phyloP scores from a whole-genome alignment of 2,113 vertebrate genomes.

The Aramus guarauna region DNA sequence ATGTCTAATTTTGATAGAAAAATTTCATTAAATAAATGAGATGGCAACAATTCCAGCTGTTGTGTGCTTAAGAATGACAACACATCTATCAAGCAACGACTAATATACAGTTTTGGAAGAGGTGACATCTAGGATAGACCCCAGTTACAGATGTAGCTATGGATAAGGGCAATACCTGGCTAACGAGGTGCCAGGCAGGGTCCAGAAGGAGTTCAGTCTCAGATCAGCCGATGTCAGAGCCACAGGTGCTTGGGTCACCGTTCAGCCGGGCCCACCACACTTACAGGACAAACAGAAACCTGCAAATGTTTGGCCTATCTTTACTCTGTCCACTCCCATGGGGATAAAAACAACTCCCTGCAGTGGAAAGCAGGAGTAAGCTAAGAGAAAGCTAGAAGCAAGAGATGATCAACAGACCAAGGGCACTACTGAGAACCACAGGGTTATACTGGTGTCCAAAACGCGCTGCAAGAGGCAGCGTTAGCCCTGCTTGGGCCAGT shows the following conservation, averaged over 20 bases:
- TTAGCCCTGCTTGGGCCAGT: too few species aligned
- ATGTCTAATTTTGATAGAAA: neutral
- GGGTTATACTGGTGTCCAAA: accelerated
- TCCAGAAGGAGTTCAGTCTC: neutral
- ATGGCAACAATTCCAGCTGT: neutral
- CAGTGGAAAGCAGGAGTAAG: neutral
- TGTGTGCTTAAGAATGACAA: neutral
- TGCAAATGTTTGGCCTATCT: neutral
- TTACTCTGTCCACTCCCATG: neutral
- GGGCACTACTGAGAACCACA: neutral
- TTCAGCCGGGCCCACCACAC: neutral
- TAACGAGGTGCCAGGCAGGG: neutral
- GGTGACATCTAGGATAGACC: neutral
- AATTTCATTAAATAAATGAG: neutral
- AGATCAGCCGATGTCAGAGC: neutral
- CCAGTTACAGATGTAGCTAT: neutral
- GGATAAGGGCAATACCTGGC: neutral
- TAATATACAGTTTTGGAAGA: neutral
- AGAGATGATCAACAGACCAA: neutral
- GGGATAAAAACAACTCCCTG: neutral
- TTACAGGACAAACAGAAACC: neutral
- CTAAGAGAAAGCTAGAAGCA: neutral
- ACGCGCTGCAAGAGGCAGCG: accelerated
- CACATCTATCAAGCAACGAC: neutral
- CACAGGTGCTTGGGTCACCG: accelerated